Evolutionary conservation across 2,797 vertebrate genomes (phyloP), one percentile per base, ranked within the genome.

Genomic region (Schizopygopsis pylzovi): DNA sequence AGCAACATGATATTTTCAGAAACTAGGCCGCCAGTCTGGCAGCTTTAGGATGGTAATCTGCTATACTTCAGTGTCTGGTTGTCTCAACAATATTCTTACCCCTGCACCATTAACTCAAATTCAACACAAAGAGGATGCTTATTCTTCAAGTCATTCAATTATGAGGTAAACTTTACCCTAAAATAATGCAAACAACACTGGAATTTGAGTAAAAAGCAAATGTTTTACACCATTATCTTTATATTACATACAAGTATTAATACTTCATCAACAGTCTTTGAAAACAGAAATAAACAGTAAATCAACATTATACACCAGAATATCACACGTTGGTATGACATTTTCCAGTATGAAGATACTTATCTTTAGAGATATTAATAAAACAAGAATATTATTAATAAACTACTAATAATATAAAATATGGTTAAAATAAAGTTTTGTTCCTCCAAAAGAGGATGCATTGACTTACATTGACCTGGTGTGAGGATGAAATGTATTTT

Each of bases 31-130:
- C 43, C 78, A 41, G n/a, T 81, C 83, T 33, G 45, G 59, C 56
- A 65, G 33, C 79, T 81, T 81, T 79, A 84, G 77, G 18, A 39
- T 25, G 59, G 41, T 83, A 83, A 87, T 87, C 81, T 56, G 68
- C 18, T 77, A 28, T 37, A 47, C 16, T 68, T 82, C 39, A 75
- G 25, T 20, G 75, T 72, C 56, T 72, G 41, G 20, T 56, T 68
- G 72, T 56, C 45, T 67, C 2, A 45, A 54, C 6, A 76, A 65
- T n/a, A 81, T 25, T 54, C 68, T 67, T 20, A 4, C 4, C n/a
- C 28, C 49, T 49, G 11, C 28, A 10, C 33, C 52, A 67, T 65
- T 28, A n/a, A 18, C 4, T 39, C 4, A 16, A 16, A 15, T 47
- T 4, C 37, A 33, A 45, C 67, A 41, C 37, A 78, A n/a, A 33